phyloP scores from a whole-genome alignment of 2,113 vertebrate species.

The Chamaetylas fuelleborni region DNA sequence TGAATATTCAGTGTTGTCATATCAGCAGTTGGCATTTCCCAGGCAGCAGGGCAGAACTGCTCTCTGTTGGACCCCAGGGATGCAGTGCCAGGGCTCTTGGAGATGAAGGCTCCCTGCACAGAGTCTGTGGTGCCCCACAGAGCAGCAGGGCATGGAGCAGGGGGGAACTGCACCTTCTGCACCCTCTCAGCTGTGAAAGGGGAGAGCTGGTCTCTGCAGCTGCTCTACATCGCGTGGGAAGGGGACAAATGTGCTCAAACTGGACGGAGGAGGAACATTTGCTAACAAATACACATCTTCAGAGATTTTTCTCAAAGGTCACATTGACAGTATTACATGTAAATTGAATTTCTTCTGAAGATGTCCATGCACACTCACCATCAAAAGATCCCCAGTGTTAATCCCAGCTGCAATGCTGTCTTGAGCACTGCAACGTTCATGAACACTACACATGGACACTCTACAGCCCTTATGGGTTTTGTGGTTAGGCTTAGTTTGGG shows the following conservation, averaged over 20 bases:
- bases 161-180: neutral
- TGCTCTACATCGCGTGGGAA: neutral
- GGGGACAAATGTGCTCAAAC: neutral
- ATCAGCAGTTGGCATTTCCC: neutral
- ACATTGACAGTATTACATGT: neutral
- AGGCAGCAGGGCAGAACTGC: neutral
- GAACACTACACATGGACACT: neutral
- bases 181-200: neutral
- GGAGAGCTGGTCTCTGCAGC: neutral
- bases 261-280: neutral
- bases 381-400: neutral
- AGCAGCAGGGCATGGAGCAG: neutral
- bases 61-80: neutral
- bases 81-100: neutral
- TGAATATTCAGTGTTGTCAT: neutral
- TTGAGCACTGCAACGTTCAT: neutral
- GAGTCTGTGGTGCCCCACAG: neutral
- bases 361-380: neutral
- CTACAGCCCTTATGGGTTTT: neutral
- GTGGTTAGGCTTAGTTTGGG: neutral
- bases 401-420: neutral
- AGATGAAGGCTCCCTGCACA: neutral
- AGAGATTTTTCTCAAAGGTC: neutral
- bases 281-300: neutral
- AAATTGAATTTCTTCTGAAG: neutral